A percentile compares a stretch with the other conserved stretches of the same genome.
These are phyloP conservation scores for Drosophila conformis DNA, from an alignment of 2,888 invertebrate species.

Conservation along the genomic window DNA sequence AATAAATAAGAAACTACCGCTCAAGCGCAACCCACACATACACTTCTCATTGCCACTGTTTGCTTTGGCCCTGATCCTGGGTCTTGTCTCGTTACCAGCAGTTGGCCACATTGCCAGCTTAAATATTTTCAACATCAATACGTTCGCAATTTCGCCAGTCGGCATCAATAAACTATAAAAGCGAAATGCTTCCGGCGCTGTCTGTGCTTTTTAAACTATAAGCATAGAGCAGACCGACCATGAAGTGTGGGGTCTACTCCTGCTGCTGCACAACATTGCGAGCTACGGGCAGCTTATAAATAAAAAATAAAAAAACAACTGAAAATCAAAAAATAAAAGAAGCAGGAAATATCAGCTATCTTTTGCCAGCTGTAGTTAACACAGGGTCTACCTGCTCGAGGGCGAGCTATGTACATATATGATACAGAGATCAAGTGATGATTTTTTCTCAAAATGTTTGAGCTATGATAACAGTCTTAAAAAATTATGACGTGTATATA, in stretches of 20 bases:
- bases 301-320: conserved; percentile 42
- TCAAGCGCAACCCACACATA: neutral
- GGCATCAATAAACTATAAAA: conserved; percentile 80
- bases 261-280: neutral
- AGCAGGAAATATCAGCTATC: neutral
- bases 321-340: conserved; percentile 18
- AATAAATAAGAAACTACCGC: conserved; percentile 61
- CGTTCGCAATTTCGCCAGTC: conserved; percentile 66
- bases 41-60: neutral
- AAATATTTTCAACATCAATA: conserved; percentile 76
- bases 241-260: conserved; percentile 27
- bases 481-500: neutral
- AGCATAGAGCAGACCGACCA: neutral
- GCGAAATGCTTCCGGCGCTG: conserved; percentile 70
- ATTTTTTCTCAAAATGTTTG: neutral
- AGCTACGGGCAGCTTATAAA: conserved; percentile 54
- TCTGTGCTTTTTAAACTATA: conserved; percentile 52
- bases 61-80: conserved; percentile 2
- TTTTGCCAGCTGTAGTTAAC: neutral
- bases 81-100: conserved; percentile 1
- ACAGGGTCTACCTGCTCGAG: neutral
- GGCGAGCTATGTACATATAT: neutral
- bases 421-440: neutral
- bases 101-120: conserved; percentile 47
- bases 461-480: neutral